A percentile compares a stretch with the other conserved stretches of the same genome.
Evolutionary conservation across 1,140 invertebrate species (phyloP).

Genomic region (Nixonia krombeini): DNA sequence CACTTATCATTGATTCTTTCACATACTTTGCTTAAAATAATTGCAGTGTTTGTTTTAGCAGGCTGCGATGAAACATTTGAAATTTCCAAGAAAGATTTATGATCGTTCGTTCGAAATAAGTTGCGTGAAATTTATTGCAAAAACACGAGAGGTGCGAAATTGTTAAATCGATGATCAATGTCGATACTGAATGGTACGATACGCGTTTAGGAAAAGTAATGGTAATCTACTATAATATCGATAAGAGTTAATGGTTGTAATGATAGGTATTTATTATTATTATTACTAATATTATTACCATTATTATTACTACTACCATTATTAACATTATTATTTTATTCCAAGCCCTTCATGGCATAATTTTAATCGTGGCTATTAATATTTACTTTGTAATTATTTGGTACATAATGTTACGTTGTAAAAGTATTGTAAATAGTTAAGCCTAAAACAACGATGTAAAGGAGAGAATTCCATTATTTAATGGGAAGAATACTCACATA

Average conservation of each 20-base stretch:
- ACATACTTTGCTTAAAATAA: too few species aligned
- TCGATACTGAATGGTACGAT: too few species aligned
- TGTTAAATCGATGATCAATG: too few species aligned
- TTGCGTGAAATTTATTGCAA: too few species aligned
- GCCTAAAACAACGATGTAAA: constrained; percentile 48
- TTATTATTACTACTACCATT: constrained; percentile 34
- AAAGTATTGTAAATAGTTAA: constrained; percentile 52
- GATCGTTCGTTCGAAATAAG: too few species aligned
- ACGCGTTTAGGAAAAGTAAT: constrained; percentile 19
- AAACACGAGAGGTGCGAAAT: too few species aligned
- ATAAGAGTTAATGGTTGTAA: constrained; percentile 38
- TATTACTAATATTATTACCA: too few species aligned
- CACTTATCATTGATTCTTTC: too few species aligned
- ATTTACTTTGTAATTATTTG: constrained; percentile 49
- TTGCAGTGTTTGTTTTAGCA: too few species aligned
- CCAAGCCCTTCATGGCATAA: background rate
- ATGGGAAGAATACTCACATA: constrained; percentile 48
- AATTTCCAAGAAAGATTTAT: background rate
- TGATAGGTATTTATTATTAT: constrained; percentile 28
- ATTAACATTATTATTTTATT: constrained; percentile 19
- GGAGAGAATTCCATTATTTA: constrained; percentile 49
- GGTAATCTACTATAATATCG: constrained; percentile 21
- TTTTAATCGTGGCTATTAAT: constrained; percentile 27
- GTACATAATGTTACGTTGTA: constrained; percentile 38
- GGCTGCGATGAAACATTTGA: background rate